Evolutionary conservation across 1,140 invertebrate species (phyloP).

Genomic region (Nixonia krombeini): DNA sequence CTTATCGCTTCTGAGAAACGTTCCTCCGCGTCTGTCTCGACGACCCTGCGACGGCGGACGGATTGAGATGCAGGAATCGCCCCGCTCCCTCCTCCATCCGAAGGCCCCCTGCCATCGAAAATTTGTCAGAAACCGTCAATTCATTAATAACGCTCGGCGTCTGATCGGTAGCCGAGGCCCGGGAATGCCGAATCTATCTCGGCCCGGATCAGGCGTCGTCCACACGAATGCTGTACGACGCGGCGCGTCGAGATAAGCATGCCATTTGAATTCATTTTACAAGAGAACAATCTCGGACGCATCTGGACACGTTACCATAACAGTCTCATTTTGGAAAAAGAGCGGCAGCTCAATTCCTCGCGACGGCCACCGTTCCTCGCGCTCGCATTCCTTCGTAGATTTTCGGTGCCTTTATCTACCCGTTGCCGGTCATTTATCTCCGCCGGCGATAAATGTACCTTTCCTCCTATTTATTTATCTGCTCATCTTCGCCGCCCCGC

Average conservation of each 20-base stretch:
- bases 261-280: slow-evolving; percentile 26
- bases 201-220: slow-evolving; percentile 18
- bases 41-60: slow-evolving; percentile 35
- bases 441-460: background rate
- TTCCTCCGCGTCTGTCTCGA: slow-evolving; percentile 14
- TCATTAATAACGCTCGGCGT: slow-evolving; percentile 42
- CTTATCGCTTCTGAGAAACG: slow-evolving; percentile 27
- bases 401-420: too few species aligned
- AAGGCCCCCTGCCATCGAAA: slow-evolving; percentile 17
- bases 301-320: slow-evolving; percentile 18
- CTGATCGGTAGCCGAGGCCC: slow-evolving; percentile 30
- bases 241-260: slow-evolving; percentile 13
- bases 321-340: slow-evolving; percentile 13
- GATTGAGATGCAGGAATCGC: slow-evolving; percentile 26
- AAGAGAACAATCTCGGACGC: slow-evolving; percentile 10
- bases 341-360: too few species aligned
- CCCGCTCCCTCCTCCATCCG: slow-evolving; percentile 5
- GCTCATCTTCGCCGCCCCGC: slow-evolving; percentile 12
- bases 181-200: slow-evolving; percentile 36
- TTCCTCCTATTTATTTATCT: slow-evolving; percentile 24
- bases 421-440: background rate
- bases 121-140: slow-evolving; percentile 41
- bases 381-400: too few species aligned
- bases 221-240: slow-evolving; percentile 13
- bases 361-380: too few species aligned